Evolutionary conservation across 2,888 invertebrate genomes (phyloP).

Genomic region (Druceiella hillmani): DNA sequence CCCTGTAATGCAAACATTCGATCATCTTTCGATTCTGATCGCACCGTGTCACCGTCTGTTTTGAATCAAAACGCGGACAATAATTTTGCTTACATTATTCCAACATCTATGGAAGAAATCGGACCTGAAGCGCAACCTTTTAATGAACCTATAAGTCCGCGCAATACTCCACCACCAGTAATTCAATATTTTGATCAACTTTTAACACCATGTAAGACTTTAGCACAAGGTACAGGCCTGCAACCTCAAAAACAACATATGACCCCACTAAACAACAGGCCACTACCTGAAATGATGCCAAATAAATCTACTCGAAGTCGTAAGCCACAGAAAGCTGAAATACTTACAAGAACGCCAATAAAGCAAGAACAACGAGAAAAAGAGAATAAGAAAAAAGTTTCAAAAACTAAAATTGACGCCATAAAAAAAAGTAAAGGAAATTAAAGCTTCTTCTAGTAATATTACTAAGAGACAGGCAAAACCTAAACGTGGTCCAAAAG

Average conservation of each 20-base stretch:
- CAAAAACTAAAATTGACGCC: too few relatives aligned
- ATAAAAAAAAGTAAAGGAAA: too few relatives aligned
- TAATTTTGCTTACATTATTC: conserved; percentile 5
- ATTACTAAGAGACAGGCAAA: too few relatives aligned
- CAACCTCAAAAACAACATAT: too few relatives aligned
- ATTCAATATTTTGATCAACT: too few relatives aligned
- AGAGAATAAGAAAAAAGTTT: conserved; percentile 11
- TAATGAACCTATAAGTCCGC: too few relatives aligned
- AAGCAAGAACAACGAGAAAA: conserved; percentile 19
- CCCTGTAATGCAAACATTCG: too few relatives aligned
- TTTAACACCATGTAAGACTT: too few relatives aligned
- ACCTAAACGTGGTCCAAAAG: too few relatives aligned
- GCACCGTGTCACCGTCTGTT: conserved; percentile 9
- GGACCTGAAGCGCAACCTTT: conserved; percentile 2
- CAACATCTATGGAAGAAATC: conserved; percentile 5
- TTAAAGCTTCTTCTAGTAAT: too few relatives aligned
- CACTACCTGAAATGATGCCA: conserved; percentile 18
- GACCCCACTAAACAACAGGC: conserved; percentile 17
- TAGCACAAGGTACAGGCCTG: too few relatives aligned
- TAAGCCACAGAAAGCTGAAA: conserved; percentile 20
- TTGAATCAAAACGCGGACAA: background rate
- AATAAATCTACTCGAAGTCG: conserved; percentile 13
- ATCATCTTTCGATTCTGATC: conserved; percentile 8
- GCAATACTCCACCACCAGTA: too few relatives aligned
- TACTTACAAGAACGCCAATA: conserved; percentile 23